Base-by-base conservation (phyloP, 2,797 vertebrate species). In the Gastrophryne carolinensis region DNA sequence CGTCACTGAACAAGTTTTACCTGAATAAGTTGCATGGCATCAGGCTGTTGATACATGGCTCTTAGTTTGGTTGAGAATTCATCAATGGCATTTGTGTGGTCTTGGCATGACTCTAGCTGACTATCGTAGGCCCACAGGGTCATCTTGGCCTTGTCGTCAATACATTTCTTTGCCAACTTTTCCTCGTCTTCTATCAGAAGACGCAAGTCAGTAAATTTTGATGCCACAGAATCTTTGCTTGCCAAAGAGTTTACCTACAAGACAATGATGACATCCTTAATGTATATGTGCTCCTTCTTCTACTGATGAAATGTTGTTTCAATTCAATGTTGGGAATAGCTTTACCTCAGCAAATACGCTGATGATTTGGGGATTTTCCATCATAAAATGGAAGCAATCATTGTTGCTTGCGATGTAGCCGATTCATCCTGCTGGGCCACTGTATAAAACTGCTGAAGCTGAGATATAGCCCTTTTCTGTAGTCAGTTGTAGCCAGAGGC, bases 161-260 rank as follows among this genome's bases (percentile, higher is more conserved):
- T 80, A 1, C 84, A 84, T 4, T 69, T 82, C 80, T 88, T 88
- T 56, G 86, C 82, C 54, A 85, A 35, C 4, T 0, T 71, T 81
- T 90, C 88, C 35, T 91, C 90, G 78, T 90, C 85, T 17, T 62
- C 76, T 78, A 92, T 83, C 0, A 91, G 75, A 52, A 89, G 56
- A 17, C 83, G 83, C 41, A 91, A 81, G 49, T 87, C 83, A 1
- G 85, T 53, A 32, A 89, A 83, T 70, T 78, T 88, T 53, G 66
- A 79, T 2, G 73, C 82, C 72, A 92, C 72, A 72, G 86, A 89
- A 11, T 7, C 58, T 85, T 85, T 89, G 72, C 80, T 86, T 17
- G 57, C 74, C 30, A 79, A 53, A 29, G 83, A 78, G 7, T 79
- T n/a, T n/a, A n/a, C n/a, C n/a, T n/a, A n/a, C n/a, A n/a, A n/a